A percentile compares a stretch with the other conserved stretches of the same genome.
Conservation (phyloP, 2,888 invertebrate genomes). For the Baccha elongata region DNA sequence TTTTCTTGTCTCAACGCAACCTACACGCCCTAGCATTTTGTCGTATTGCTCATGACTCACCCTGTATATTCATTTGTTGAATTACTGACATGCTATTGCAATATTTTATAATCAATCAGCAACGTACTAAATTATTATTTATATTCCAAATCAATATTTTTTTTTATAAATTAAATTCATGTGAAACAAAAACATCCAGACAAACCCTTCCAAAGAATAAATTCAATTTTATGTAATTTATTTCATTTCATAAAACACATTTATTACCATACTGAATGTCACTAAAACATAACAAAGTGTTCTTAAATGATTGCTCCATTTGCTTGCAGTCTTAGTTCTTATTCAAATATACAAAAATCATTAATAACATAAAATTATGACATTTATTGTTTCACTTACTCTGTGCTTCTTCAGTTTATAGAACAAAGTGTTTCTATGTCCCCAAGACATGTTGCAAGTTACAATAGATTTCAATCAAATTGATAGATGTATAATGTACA, state of each 20-base stretch:
- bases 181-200: not conserved
- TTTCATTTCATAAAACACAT: constrained; percentile 34
- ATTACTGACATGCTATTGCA: no score
- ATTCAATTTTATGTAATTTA: constrained; percentile 18
- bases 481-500: constrained; percentile 7
- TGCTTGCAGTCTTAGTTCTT: not conserved
- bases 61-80: no score
- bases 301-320: constrained; percentile 21
- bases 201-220: not conserved
- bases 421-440: not conserved
- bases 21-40: no score
- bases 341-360: constrained; percentile 42
- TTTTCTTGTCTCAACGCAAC: no score
- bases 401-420: not conserved
- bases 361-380: constrained; percentile 35
- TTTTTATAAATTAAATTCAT: not conserved
- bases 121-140: no score
- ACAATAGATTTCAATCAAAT: constrained; percentile 15
- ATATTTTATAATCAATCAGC: no score
- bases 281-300: constrained; percentile 17
- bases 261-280: constrained; percentile 28
- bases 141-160: not conserved
- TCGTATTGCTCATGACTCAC: no score
- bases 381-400: constrained; percentile 38
- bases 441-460: not conserved